Evolutionary conservation across 2,797 vertebrate species (phyloP).

Genomic region (Austrolebias charrua): DNA sequence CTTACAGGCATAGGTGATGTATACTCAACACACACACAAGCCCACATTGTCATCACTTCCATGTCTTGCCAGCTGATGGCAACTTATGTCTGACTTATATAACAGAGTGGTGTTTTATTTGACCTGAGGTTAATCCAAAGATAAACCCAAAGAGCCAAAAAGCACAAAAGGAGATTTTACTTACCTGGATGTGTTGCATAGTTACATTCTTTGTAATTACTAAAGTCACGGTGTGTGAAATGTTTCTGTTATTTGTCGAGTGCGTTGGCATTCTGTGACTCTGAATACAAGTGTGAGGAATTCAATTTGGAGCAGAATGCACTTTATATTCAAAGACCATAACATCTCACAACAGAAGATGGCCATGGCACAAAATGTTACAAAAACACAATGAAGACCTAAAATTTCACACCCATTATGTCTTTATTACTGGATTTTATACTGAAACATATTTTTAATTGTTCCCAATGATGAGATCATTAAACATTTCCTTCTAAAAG

Average conservation of each 20-base stretch:
- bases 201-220: neutral
- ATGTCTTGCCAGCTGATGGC: constrained; percentile 18
- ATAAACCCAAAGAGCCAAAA: constrained; percentile 43
- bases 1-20: constrained; percentile 87
- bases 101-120: constrained; percentile 37
- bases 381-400: neutral
- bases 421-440: neutral
- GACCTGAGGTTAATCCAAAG: constrained; percentile 50
- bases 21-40: constrained; percentile 14
- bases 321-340: neutral
- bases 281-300: neutral
- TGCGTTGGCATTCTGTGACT: neutral
- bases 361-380: neutral
- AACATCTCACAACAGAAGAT: neutral
- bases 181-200: constrained; percentile 11
- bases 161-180: constrained; percentile 20
- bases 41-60: constrained; percentile 9
- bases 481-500: too few species aligned
- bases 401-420: too few species aligned
- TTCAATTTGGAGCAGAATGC: neutral
- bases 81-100: constrained; percentile 32
- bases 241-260: neutral
- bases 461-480: too few species aligned
- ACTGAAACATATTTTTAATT: neutral
- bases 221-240: neutral